Base-by-base conservation (phyloP, 2,797 vertebrate species). In the Percopsis omiscomaycus region DNA sequence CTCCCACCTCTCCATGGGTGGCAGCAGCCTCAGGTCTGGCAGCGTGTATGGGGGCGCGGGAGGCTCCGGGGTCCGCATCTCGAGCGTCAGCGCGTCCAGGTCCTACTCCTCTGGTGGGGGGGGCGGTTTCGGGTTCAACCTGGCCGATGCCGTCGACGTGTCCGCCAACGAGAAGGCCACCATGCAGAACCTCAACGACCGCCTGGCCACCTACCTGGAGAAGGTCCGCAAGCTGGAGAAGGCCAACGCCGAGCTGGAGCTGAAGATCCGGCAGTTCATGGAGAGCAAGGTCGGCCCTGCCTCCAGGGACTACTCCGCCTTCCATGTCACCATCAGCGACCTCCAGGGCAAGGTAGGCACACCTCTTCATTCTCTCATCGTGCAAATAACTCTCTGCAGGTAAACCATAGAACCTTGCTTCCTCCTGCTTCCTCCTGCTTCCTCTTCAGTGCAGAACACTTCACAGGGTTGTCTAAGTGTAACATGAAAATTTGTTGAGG, bases 181-280 rank as follows among this genome's bases (percentile, higher is more conserved):
- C 76, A 95, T 96, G 95, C 95, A 96, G 86, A 93, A 94, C 73
- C 93, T 98, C 29, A 97, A 98, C 0, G 93, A 95, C 62, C 95
- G 95, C n/a, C 83, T 97, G 90, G 93, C 94, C 0, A 16, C 87
- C 15, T 98, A 97, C 86, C 69, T 98, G 89, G 92, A 94, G 1
- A 94, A 94, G 11, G 95, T 96, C 16, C 86, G 83, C n/a, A 75
- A 55, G 12, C 86, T 97, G 78, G 95, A 97, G 79, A 86, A 46
- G 0, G 92, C 93, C 48, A 98, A 98, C 0, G 5, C 74, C 1
- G 92, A 95, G 0, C 87, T 98, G 46, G 95, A 98, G 85, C 78
- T 74, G 4, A 91, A 92, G 84, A 97, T 98, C 89, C 85, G 90
- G n/a, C 83, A 91, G 46, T 91, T 94, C 93, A 88, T 91, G 66